Percentiles rank a stretch among this genome's conserved stretches.
phyloP scores from a whole-genome alignment of 2,888 invertebrate species.

The Spicauda simplicius region DNA sequence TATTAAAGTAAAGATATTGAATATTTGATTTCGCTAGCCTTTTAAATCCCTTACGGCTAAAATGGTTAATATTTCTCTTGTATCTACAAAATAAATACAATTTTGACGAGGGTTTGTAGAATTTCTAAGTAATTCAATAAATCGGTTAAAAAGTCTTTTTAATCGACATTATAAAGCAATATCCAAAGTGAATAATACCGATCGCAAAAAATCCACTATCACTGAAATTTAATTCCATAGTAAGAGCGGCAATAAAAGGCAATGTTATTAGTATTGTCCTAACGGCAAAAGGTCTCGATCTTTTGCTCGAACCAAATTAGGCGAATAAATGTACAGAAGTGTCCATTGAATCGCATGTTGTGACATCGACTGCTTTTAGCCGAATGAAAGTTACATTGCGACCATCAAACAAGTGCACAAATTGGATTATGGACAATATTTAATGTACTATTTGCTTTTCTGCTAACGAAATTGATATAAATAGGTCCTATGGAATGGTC shows the following conservation, averaged over 20 bases:
- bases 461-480: background rate
- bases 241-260: constrained; percentile 11
- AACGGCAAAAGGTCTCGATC: constrained; percentile 28
- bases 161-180: too few relatives aligned
- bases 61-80: too few relatives aligned
- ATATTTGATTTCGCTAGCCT: too few relatives aligned
- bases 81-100: too few relatives aligned
- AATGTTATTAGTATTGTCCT: constrained; percentile 14
- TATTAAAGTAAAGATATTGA: too few relatives aligned
- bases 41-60: too few relatives aligned
- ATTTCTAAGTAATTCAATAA: too few relatives aligned
- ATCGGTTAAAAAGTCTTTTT: too few relatives aligned
- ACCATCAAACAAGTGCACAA: constrained; percentile 3
- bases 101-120: too few relatives aligned
- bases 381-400: constrained; percentile 37
- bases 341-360: constrained; percentile 36
- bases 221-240: background rate
- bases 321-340: constrained; percentile 38
- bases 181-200: too few relatives aligned
- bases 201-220: constrained; percentile 1
- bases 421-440: constrained; percentile 10
- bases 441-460: background rate
- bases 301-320: constrained; percentile 33
- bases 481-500: too few relatives aligned
- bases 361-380: constrained; percentile 43